A percentile compares a stretch with the other conserved stretches of the same genome.
These are phyloP conservation scores for Epizoanthus stellaris DNA, from an alignment of 92 coral and sea anemone genomes.

Conservation along the genomic window DNA sequence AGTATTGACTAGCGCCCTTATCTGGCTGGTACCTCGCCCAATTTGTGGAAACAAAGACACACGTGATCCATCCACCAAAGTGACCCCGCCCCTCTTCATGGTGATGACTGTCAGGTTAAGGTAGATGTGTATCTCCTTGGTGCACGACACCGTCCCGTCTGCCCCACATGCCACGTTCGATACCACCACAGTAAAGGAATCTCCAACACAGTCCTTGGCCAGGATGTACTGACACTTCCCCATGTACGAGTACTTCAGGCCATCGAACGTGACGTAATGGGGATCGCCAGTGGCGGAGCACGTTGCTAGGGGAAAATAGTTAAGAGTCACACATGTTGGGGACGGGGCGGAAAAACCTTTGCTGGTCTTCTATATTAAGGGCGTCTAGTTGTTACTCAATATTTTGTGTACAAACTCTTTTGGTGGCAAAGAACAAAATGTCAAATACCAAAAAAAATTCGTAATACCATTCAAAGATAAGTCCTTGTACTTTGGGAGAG, in stretches of 20 bases:
- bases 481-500: too few species aligned
- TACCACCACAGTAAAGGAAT: slow-evolving; percentile 78
- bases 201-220: slow-evolving; percentile 77
- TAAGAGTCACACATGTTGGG: too few species aligned
- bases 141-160: slow-evolving; percentile 70
- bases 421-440: too few species aligned
- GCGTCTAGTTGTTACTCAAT: too few species aligned
- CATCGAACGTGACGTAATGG: slow-evolving; percentile 94
- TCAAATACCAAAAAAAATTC: too few species aligned
- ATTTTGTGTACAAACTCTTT: too few species aligned
- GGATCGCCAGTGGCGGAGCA: slow-evolving; percentile 89
- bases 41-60: slow-evolving; percentile 61
- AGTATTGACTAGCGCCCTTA: not conserved
- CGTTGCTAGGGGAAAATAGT: slow-evolving; percentile 53
- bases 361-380: too few species aligned
- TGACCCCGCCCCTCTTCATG: slow-evolving; percentile 67
- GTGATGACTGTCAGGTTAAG: slow-evolving; percentile 70
- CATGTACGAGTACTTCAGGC: slow-evolving; percentile 75
- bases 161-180: slow-evolving; percentile 80
- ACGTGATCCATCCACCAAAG: slow-evolving; percentile 58
- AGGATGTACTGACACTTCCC: slow-evolving; percentile 84
- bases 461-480: too few species aligned
- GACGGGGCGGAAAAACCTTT: too few species aligned
- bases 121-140: slow-evolving; percentile 63
- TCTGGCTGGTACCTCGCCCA: slow-evolving; percentile 49